Conservation (phyloP, 1,140 invertebrate genomes). For the Ladona fulva region DNA sequence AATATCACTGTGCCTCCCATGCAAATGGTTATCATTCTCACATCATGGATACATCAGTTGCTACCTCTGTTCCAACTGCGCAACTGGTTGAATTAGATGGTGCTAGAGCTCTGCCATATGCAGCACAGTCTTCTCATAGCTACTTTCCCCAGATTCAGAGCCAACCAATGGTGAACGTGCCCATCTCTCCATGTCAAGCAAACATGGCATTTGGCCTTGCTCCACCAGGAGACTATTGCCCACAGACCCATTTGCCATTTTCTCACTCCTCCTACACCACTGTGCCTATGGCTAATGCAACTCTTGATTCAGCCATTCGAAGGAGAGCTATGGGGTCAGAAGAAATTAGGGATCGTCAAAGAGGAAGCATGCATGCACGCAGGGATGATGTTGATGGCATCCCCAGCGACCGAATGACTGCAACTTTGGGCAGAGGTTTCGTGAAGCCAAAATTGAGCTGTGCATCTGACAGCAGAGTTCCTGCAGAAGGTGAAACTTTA, state of each 20-base stretch:
- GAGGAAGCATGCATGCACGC: background rate
- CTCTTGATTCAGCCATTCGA: background rate
- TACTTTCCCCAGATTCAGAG: background rate
- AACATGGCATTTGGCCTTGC: background rate
- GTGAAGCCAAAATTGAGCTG: background rate
- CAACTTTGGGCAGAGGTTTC: background rate
- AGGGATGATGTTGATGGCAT: background rate
- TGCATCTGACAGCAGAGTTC: conserved; percentile 33
- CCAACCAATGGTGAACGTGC: background rate
- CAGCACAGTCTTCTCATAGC: background rate
- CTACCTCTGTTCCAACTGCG: conserved; percentile 43
- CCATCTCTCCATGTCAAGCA: background rate
- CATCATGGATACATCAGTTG: conserved; percentile 18
- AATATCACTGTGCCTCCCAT: conserved; percentile 23
- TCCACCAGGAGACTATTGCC: background rate
- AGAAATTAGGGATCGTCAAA: background rate
- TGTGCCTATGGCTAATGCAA: conserved; percentile 3
- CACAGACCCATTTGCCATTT: background rate
- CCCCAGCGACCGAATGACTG: background rate
- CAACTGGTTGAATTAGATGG: conserved; percentile 60
- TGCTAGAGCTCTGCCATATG: conserved; percentile 33
- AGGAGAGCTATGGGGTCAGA: background rate
- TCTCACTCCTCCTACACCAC: background rate
- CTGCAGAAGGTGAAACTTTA: conserved; percentile 49
- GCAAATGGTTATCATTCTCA: conserved; percentile 25